Percentiles rank a stretch among this genome's conserved stretches.
Conservation (phyloP, 2,113 vertebrate genomes). For the Archocentrus centrarchus region DNA sequence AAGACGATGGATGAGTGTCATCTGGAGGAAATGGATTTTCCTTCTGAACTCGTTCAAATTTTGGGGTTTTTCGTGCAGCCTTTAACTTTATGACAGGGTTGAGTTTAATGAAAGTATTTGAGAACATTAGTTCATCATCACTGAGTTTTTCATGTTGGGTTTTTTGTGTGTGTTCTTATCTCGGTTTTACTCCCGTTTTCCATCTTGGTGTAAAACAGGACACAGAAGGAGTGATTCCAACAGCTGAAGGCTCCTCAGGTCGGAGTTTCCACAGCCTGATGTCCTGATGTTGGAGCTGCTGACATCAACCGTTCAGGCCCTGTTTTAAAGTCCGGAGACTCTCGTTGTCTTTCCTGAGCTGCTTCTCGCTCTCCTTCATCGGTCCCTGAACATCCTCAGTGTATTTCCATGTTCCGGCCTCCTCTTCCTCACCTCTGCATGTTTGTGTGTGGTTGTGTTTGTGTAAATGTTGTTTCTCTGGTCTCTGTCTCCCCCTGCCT, state of each 20-base stretch:
- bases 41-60: too few relatives aligned
- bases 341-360: background rate
- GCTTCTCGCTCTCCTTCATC: background rate
- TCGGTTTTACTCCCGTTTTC: background rate
- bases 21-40: too few relatives aligned
- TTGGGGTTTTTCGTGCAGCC: too few relatives aligned
- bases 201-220: background rate
- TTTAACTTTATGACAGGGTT: too few relatives aligned
- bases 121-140: background rate
- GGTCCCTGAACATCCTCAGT: background rate
- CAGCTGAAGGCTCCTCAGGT: too few relatives aligned
- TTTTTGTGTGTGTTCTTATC: background rate
- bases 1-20: too few relatives aligned
- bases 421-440: background rate
- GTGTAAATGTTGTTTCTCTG: conserved; percentile 49
- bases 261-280: too few relatives aligned
- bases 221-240: too few relatives aligned
- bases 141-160: background rate
- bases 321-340: background rate
- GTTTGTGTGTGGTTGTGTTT: background rate
- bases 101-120: too few relatives aligned
- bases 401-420: background rate
- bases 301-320: too few relatives aligned
- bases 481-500: conserved; percentile 79
- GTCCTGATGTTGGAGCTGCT: too few relatives aligned